Percentiles rank a stretch among this genome's conserved stretches.
Evolutionary conservation across 2,888 invertebrate genomes (phyloP).

Genomic region (Isoperla grammatica): DNA sequence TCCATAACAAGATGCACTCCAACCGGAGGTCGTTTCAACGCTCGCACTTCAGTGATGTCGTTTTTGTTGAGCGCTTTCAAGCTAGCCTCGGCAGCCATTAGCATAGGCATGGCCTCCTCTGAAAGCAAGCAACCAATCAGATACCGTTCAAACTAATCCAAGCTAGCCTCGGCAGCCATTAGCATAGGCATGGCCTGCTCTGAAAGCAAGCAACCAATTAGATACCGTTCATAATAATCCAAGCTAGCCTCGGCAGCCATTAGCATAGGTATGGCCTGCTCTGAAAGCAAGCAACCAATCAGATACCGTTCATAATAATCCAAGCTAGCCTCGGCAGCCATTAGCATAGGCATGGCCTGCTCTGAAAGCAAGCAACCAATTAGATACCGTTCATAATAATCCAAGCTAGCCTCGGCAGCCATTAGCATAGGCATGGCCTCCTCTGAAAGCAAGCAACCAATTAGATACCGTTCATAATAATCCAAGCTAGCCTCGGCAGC

Average conservation of each 20-base stretch:
- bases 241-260: too few relatives aligned
- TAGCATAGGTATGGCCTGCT: too few relatives aligned
- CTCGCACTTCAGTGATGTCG: constrained; percentile 86
- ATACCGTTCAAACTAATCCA: too few relatives aligned
- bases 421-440: constrained; percentile 83
- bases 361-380: too few relatives aligned
- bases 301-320: too few relatives aligned
- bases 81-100: constrained; percentile 78
- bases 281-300: too few relatives aligned
- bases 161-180: not conserved
- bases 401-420: constrained; percentile 80
- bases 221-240: too few relatives aligned
- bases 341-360: constrained; percentile 81
- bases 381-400: too few relatives aligned
- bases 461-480: too few relatives aligned
- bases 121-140: constrained; percentile 32
- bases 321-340: constrained; percentile 80
- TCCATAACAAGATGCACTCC: constrained; percentile 80
- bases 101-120: constrained; percentile 77
- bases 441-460: too few relatives aligned
- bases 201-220: not conserved
- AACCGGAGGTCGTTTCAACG: constrained; percentile 87
- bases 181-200: not conserved
- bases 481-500: constrained; percentile 83
- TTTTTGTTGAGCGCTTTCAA: constrained; percentile 84